A percentile compares a stretch with the other conserved stretches of the same genome.
Evolutionary conservation across 2,888 invertebrate species (phyloP).

Genomic region (Gordius sp.): DNA sequence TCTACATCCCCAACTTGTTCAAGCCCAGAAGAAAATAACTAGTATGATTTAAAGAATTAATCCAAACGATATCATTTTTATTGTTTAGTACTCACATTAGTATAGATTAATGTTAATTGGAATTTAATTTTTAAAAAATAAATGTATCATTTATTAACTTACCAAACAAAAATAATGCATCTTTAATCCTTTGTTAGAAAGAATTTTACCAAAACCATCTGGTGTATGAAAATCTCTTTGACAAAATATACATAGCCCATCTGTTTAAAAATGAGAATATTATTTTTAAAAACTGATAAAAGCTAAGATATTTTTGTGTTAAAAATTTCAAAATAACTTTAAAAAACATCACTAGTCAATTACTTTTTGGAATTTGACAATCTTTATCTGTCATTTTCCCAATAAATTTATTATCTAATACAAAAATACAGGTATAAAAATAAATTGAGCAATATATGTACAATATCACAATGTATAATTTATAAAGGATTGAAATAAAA

Average conservation of each 20-base stretch:
- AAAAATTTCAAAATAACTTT: background rate
- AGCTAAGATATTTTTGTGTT: background rate
- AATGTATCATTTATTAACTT: background rate
- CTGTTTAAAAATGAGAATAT: background rate
- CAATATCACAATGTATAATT: background rate
- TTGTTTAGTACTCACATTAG: background rate
- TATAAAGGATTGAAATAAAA: slow-evolving; percentile 18
- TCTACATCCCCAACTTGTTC: background rate
- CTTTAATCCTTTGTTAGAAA: background rate
- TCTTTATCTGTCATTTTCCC: background rate
- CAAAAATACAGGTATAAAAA: too few relatives aligned
- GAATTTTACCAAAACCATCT: background rate
- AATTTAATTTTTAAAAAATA: too few relatives aligned
- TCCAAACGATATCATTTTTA: background rate
- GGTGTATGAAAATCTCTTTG: background rate
- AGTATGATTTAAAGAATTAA: too few relatives aligned
- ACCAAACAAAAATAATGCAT: slow-evolving; percentile 13
- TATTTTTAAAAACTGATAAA: background rate
- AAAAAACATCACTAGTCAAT: background rate
- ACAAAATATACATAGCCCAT: slow-evolving; percentile 11
- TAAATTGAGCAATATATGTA: background rate
- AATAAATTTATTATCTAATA: too few relatives aligned
- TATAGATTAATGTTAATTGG: too few relatives aligned
- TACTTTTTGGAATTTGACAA: background rate
- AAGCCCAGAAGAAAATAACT: slow-evolving; percentile 2